Percentiles rank a stretch among this genome's conserved stretches.
These are phyloP conservation scores for Bryconaethiops microstoma DNA, from an alignment of 2,797 vertebrate species.

Conservation along the genomic window DNA sequence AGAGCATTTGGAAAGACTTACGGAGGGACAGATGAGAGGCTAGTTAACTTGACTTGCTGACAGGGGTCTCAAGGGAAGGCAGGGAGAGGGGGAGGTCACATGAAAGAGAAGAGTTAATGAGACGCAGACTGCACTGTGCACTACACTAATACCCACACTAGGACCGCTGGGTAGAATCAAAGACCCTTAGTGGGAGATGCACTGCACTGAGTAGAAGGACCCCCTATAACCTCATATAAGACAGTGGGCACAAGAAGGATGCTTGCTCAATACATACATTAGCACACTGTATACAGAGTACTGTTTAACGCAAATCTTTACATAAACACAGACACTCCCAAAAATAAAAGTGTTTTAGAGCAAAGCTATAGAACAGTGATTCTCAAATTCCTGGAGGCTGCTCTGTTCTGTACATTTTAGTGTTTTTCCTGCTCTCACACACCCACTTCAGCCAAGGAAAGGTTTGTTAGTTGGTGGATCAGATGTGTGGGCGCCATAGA, in stretches of 20 bases:
- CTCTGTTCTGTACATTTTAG: too few species aligned
- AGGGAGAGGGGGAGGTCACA: neutral
- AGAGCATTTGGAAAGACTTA: constrained; percentile 4
- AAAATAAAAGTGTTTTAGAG: too few species aligned
- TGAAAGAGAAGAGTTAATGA: constrained; percentile 43
- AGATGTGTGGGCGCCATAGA: too few species aligned
- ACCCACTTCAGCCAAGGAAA: too few species aligned
- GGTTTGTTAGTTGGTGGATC: too few species aligned
- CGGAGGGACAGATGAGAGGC: constrained; percentile 4
- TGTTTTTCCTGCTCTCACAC: too few species aligned
- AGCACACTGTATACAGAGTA: neutral
- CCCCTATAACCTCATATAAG: constrained; percentile 19
- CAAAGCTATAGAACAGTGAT: too few species aligned
- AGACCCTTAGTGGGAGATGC: constrained; percentile 26
- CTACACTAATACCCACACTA: constrained; percentile 6
- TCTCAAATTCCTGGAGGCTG: too few species aligned
- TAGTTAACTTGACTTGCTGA: constrained; percentile 24
- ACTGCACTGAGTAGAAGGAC: constrained; percentile 13
- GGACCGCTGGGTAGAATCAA: constrained; percentile 41
- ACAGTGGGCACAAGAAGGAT: neutral
- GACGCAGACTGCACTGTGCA: constrained; percentile 27
- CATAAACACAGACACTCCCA: neutral
- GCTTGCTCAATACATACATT: neutral
- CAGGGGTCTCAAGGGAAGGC: constrained; percentile 19
- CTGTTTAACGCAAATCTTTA: neutral